A percentile compares a stretch with the other conserved stretches of the same genome.
These are phyloP conservation scores for Catocala sponsa DNA, from an alignment of 2,888 invertebrate genomes.

Conservation along the genomic window DNA sequence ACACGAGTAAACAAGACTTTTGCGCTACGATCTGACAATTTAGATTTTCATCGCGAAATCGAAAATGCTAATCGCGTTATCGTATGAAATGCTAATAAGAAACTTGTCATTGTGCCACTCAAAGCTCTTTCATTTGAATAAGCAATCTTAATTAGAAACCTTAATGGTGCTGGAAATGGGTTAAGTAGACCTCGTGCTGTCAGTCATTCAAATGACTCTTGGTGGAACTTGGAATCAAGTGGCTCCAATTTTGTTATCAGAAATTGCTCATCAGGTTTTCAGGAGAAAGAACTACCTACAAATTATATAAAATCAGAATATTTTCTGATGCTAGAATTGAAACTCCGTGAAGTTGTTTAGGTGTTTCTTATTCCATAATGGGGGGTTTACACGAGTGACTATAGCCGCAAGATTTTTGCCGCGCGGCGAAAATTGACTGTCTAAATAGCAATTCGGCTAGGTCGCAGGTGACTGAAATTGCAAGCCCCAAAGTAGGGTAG, in stretches of 20 bases:
- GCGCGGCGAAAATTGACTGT: constrained; percentile 53
- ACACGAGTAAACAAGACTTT: background rate
- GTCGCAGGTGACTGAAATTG: constrained; percentile 27
- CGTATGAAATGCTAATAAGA: constrained; percentile 46
- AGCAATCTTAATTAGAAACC: constrained; percentile 44
- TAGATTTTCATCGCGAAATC: constrained; percentile 38
- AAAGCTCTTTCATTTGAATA: constrained; percentile 41
- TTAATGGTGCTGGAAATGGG: constrained; percentile 38
- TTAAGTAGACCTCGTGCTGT: constrained; percentile 22
- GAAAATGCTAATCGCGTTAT: constrained; percentile 43
- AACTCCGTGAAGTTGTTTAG: too few species aligned
- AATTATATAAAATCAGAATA: too few species aligned
- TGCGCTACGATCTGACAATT: constrained; percentile 30
- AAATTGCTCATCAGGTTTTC: too few species aligned
- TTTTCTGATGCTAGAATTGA: too few species aligned
- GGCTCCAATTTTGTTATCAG: too few species aligned
- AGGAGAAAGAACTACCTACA: too few species aligned
- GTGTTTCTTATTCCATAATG: too few species aligned
- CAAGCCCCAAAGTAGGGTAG: constrained; percentile 59
- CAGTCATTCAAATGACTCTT: constrained; percentile 22
- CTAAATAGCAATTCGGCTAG: constrained; percentile 58
- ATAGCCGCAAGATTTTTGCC: constrained; percentile 57
- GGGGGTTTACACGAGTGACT: constrained; percentile 49
- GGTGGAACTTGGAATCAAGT: too few species aligned
- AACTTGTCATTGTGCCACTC: constrained; percentile 46